Conservation (phyloP, 2,888 invertebrate genomes). For the Hydrotaea diabolus region DNA sequence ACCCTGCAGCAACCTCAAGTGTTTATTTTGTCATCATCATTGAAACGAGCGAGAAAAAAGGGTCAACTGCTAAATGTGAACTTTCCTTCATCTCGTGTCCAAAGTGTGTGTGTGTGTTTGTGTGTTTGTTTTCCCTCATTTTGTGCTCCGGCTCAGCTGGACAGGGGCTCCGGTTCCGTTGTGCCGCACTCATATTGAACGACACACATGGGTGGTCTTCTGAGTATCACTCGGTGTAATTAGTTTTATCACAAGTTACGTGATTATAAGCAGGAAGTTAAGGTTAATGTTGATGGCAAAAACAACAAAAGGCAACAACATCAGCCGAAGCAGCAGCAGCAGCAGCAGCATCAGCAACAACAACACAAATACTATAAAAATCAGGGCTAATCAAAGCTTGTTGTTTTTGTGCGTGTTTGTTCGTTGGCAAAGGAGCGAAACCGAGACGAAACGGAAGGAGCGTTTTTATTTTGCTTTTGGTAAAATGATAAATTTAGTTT, state of each 20-base stretch:
- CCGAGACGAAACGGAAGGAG: constrained; percentile 19
- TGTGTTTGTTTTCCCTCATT: not conserved
- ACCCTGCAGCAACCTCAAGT: constrained; percentile 34
- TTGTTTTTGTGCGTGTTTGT: constrained; percentile 37
- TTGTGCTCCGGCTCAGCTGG: not conserved
- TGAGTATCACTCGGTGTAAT: constrained; percentile 66
- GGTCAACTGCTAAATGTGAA: constrained; percentile 63
- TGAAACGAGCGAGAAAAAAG: constrained; percentile 50
- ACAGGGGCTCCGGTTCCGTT: not conserved
- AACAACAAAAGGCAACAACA: constrained; percentile 24
- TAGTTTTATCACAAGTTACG: constrained; percentile 69
- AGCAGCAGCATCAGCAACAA: constrained; percentile 34
- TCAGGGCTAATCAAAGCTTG: constrained; percentile 58
- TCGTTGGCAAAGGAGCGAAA: not conserved
- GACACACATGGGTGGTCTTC: constrained; percentile 68
- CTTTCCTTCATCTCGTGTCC: constrained; percentile 30
- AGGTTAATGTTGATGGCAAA: constrained; percentile 56
- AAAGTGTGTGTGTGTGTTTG: not conserved
- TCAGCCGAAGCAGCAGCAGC: constrained; percentile 34
- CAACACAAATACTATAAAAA: constrained; percentile 47
- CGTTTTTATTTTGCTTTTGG: not conserved
- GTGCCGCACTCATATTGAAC: constrained; percentile 55
- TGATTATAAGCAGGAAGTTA: constrained; percentile 70
- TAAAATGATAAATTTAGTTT: constrained; percentile 27
- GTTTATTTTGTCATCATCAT: constrained; percentile 53